Evolutionary conservation across 2,888 invertebrate genomes (phyloP), one percentile per base, ranked within the genome.

Genomic region (Sinodicranocentrus sp.): DNA sequence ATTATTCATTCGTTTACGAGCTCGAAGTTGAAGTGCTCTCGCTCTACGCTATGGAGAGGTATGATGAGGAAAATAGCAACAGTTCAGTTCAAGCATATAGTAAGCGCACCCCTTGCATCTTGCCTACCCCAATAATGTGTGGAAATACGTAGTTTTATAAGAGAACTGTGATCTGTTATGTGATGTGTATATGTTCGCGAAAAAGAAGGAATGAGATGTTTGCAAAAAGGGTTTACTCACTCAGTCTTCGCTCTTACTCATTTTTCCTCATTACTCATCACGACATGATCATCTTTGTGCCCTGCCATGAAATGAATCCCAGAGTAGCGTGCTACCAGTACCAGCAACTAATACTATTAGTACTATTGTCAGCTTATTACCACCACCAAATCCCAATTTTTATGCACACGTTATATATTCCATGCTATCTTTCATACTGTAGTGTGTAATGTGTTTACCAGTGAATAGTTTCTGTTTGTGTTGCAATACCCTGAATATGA

Each of bases 241-340:
- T 43, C 43, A 43, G 25, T 39, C 54, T 54, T 23, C 79, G 59
- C 65, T 67, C 52, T 73, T 71, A 79, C 79, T 79, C 80, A 80
- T 80, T 80, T 80, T 72, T 72, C 73, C 71, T 70, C 57, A 59
- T 80, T 80, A 80, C 80, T 80, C 80, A 80, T 80, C 80, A 73
- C 25, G 57, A 21, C 52, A 79, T 72, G 39, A 61, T 71, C 71
- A 67, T 73, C 80, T 21, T 33, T 70, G 33, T 39, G 19, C 44
- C 28, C 52, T 68, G 67, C 44, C 59, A 44, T 23, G 54, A 52
- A 73, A 23, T 43, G 67, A 44, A 44, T 15, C 70, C 33, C 28
- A 70, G 25, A 67, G 61, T 33, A 78, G 26, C 59, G 71, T 72
- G 72, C 65, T 61, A 70, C 68, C 19, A 48, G 13, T 15, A 21